Evolutionary conservation across 2,888 invertebrate species (phyloP).

Genomic region (Acrobasis consociella): DNA sequence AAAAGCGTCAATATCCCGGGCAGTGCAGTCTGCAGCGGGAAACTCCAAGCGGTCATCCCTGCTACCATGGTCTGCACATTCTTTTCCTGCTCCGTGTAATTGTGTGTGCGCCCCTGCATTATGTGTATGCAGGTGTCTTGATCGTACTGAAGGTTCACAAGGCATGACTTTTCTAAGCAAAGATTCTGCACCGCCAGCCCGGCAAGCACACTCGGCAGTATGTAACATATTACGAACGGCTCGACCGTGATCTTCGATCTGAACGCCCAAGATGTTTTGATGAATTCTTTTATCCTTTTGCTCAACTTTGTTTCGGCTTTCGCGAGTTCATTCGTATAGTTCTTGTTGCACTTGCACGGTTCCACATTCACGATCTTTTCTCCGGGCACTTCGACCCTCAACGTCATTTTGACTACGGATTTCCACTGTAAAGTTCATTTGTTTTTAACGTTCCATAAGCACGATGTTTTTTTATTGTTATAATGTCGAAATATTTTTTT

Average conservation of each 20-base stretch:
- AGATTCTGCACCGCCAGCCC: constrained; percentile 83
- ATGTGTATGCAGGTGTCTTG: constrained; percentile 78
- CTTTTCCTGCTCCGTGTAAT: constrained; percentile 67
- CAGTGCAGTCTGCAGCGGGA: constrained; percentile 80
- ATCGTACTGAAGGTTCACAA: constrained; percentile 80
- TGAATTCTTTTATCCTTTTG: constrained; percentile 62
- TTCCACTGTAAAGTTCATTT: constrained; percentile 63
- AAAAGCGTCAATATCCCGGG: constrained; percentile 82
- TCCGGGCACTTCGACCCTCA: constrained; percentile 75
- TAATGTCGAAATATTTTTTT: constrained; percentile 26
- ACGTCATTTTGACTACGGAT: constrained; percentile 70
- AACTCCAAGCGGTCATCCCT: constrained; percentile 83
- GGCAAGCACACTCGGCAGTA: constrained; percentile 86
- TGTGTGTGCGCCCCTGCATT: constrained; percentile 69
- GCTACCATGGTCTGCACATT: constrained; percentile 79
- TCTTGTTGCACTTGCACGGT: constrained; percentile 65
- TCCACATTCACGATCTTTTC: constrained; percentile 70
- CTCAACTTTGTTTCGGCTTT: constrained; percentile 63
- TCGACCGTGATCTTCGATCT: constrained; percentile 84
- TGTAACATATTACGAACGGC: constrained; percentile 85
- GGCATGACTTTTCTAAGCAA: constrained; percentile 83
- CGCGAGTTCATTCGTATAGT: constrained; percentile 54
- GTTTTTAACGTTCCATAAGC: constrained; percentile 46
- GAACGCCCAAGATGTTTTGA: constrained; percentile 69
- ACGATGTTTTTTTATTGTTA: constrained; percentile 28